Conservation (phyloP, 2,888 invertebrate species). For the Parnassius mnemosyne region DNA sequence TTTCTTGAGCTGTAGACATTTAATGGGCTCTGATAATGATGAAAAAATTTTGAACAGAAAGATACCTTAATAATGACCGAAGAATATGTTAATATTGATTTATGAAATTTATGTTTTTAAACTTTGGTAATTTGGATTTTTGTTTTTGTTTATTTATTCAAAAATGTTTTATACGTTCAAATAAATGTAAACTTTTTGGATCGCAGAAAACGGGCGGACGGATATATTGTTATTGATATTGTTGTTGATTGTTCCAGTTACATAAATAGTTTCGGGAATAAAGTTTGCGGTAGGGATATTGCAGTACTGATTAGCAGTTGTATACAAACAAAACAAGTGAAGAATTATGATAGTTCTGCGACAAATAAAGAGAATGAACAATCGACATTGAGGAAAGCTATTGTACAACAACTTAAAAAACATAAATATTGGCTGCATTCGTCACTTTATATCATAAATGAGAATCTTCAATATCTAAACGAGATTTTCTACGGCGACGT, state of each 20-base stretch:
- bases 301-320: constrained; percentile 55
- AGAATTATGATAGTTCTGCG: constrained; percentile 15
- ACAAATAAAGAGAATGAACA: constrained; percentile 18
- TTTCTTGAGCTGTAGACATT: no score
- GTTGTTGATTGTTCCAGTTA: constrained; percentile 56
- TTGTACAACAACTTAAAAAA: constrained; percentile 59
- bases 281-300: constrained; percentile 65
- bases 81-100: no score
- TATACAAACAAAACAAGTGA: constrained; percentile 34
- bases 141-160: no score
- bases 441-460: constrained; percentile 79
- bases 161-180: no score
- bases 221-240: no score
- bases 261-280: constrained; percentile 79
- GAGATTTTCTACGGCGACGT: constrained; percentile 72
- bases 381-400: constrained; percentile 29
- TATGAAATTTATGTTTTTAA: no score
- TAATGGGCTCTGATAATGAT: no score
- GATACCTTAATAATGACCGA: no score
- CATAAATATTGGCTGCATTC: constrained; percentile 85
- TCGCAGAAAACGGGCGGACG: no score
- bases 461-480: constrained; percentile 80
- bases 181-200: no score
- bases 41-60: no score
- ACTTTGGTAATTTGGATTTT: no score